Conservation (phyloP, 1,140 invertebrate genomes). For the Pogonognathellus flavescens region DNA sequence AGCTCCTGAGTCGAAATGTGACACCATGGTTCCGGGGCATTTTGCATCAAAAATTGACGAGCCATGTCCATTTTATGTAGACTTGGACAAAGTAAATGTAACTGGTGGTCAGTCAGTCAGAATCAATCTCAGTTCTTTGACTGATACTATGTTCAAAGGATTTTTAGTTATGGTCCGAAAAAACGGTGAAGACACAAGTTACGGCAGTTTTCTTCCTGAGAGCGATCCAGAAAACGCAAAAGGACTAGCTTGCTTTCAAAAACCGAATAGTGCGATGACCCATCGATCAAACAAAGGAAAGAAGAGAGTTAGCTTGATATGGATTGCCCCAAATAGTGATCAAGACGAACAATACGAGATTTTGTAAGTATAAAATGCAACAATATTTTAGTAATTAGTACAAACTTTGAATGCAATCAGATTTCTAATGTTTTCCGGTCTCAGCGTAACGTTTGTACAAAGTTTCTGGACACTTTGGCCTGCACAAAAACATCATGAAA, state of each 20-base stretch:
- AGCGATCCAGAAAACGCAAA: background rate
- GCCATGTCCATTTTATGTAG: background rate
- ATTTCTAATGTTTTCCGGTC: background rate
- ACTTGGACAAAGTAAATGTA: background rate
- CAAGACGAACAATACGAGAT: background rate
- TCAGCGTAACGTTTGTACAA: background rate
- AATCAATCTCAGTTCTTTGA: background rate
- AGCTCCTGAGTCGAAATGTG: background rate
- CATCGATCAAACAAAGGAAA: background rate
- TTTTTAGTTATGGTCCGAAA: background rate
- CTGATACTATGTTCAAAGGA: background rate
- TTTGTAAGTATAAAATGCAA: constrained; percentile 5
- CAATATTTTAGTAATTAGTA: background rate
- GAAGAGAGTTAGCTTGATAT: background rate
- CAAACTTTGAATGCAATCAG: background rate
- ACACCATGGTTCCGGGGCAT: background rate
- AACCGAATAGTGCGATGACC: constrained; percentile 2
- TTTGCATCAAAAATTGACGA: background rate
- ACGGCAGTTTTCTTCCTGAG: background rate
- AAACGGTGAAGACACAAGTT: background rate
- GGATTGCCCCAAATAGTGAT: background rate
- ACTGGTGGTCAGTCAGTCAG: background rate
- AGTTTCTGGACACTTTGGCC: background rate
- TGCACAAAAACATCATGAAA: background rate
- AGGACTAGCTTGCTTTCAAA: background rate